Base-by-base conservation (phyloP, 2,888 invertebrate species). In the Terebella lapidaria region DNA sequence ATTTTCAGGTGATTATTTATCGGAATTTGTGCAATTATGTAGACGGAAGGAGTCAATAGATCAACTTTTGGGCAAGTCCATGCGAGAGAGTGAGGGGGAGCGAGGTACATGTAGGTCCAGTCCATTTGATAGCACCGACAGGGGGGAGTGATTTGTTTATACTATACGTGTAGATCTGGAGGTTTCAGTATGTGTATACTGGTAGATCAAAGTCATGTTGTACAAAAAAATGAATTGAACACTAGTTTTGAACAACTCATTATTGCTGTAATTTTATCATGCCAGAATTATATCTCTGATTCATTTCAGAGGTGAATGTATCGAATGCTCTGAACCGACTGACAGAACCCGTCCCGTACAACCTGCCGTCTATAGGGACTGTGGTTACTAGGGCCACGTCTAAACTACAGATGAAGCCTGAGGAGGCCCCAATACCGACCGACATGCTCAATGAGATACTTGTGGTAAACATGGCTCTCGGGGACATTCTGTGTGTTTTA, bases 401-500 rank as follows among this genome's bases (percentile, higher is more conserved):
- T 35, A 70, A 65, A 62, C 65, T 71, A 25, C 66, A 68, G 57
- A 67, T 72, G 22, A 73, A 71, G 52, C 70, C 73, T 1, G 73
- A 70, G n/a, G 87, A 88, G 60, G 90, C 91, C 0, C 92, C 92
- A 0, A 87, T 94, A 72, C 83, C 88, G 18, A 88, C 88, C 71
- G 88, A 88, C 29, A 83, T 89, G 64, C 81, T 94, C 42, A 87
- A 88, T 77, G 86, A 89, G 47, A 85, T 94, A 69, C 78, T 94
- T 55, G 88, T 67, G 61, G 71, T 71, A 47, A 57, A n/a, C n/a
- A n/a, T n/a, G n/a, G n/a, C n/a, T n/a, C n/a, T n/a, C n/a, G n/a
- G 64, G n/a, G n/a, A n/a, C n/a, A n/a, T n/a, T n/a, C 61, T 20
- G 18, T 35, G 10, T 25, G 56, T 10, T n/a, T 24, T 54, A n/a